A percentile compares a stretch with the other conserved stretches of the same genome.
Evolutionary conservation across 2,113 vertebrate species (phyloP).

Genomic region (Anthoscopus minutus): DNA sequence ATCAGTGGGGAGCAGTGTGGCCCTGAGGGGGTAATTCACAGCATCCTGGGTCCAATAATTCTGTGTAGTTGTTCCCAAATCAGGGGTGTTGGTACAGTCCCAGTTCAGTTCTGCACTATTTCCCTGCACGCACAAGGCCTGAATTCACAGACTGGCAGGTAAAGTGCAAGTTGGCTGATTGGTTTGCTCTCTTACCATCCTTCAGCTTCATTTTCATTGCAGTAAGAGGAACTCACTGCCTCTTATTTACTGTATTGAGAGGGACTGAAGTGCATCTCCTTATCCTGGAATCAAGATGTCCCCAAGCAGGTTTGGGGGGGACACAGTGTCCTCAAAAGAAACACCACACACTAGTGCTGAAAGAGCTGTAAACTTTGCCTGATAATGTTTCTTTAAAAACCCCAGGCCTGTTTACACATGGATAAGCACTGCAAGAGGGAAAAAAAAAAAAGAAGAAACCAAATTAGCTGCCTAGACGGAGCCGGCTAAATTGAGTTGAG

Average conservation of each 20-base stretch:
- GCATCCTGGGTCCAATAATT: not conserved
- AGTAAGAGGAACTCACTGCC: not conserved
- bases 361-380: not conserved
- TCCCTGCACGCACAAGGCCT: not conserved
- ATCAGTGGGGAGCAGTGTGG: not conserved
- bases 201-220: not conserved
- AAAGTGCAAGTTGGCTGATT: not conserved
- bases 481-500: not conserved
- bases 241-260: not conserved
- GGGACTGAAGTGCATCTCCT: not conserved
- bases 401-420: not conserved
- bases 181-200: not conserved
- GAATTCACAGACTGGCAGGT: not conserved
- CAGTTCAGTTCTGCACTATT: rapidly evolving
- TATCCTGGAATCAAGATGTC: not conserved
- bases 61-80: not conserved
- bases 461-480: not conserved
- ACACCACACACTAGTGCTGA: rapidly evolving
- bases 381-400: not conserved
- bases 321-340: not conserved
- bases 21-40: not conserved
- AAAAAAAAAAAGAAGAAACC: not conserved
- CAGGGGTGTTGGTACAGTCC: not conserved
- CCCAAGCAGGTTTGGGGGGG: not conserved
- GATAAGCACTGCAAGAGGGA: not conserved